phyloP scores from a whole-genome alignment of 2,888 invertebrate species.

The Elmis aenea region DNA sequence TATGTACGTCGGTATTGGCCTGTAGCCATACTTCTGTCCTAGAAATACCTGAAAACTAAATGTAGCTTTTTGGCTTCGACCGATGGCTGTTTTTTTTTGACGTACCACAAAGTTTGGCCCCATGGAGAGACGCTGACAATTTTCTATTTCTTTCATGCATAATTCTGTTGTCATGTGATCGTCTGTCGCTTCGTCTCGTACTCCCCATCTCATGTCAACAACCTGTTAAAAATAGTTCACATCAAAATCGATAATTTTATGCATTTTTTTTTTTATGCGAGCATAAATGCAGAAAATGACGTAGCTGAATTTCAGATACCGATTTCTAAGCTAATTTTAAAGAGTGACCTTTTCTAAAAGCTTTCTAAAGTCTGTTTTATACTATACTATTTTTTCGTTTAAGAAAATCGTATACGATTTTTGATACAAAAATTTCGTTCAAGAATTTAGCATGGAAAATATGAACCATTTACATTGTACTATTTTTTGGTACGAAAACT shows the following conservation, averaged over 20 bases:
- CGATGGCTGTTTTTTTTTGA: too few species aligned
- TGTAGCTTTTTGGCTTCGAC: too few species aligned
- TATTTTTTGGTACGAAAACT: too few species aligned
- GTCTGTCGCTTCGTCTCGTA: constrained; percentile 95
- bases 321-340: constrained; percentile 2
- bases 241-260: not conserved
- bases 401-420: too few species aligned
- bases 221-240: constrained; percentile 63
- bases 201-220: constrained; percentile 99
- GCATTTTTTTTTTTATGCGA: not conserved
- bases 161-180: constrained; percentile 99
- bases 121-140: constrained; percentile 95
- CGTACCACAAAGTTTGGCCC: constrained; percentile 94
- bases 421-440: too few species aligned
- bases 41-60: constrained; percentile 76
- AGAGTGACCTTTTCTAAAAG: not conserved
- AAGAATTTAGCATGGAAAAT: too few species aligned
- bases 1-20: constrained; percentile 95
- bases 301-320: too few species aligned
- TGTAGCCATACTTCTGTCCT: constrained; percentile 97
- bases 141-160: constrained; percentile 97
- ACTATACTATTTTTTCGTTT: too few species aligned
- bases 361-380: too few species aligned
- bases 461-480: too few species aligned
- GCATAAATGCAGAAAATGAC: too few species aligned